These are phyloP conservation scores for Lepisosteus osseus DNA, from an alignment of 2,113 vertebrate genomes.

Conservation along the genomic window DNA sequence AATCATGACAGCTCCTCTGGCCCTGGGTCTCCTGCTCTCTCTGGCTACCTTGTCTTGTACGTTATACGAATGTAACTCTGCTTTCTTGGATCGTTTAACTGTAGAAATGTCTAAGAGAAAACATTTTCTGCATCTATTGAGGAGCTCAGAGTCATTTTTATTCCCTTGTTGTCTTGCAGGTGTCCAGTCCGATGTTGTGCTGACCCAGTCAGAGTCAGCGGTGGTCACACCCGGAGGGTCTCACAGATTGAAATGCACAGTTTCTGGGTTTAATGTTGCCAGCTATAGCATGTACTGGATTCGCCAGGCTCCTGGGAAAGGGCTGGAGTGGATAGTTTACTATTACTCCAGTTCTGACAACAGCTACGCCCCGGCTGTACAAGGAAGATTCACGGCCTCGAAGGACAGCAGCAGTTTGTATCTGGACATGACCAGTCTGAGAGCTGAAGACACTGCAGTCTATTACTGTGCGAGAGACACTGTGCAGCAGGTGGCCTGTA, in stretches of 20 bases:
- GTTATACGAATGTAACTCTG: too few relatives aligned
- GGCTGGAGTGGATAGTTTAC: background rate
- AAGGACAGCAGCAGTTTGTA: background rate
- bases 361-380: background rate
- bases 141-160: too few relatives aligned
- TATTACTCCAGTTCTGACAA: background rate
- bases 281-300: background rate
- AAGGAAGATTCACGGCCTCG: background rate
- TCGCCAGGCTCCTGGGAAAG: background rate
- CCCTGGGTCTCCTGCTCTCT: too few relatives aligned
- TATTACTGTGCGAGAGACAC: slow-evolving; percentile 4
- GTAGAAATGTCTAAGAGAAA: too few relatives aligned
- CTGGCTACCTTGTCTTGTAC: too few relatives aligned
- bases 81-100: too few relatives aligned
- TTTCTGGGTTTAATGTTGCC: background rate
- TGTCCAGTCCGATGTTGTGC: background rate
- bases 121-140: too few relatives aligned
- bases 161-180: background rate
- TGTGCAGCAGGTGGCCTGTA: background rate
- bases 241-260: background rate
- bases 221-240: background rate
- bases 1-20: too few relatives aligned
- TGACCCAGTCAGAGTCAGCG: background rate
- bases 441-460: background rate
- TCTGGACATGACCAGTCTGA: background rate